Conservation (phyloP, 2,888 invertebrate species). For the Caenorhabditis sinica region DNA sequence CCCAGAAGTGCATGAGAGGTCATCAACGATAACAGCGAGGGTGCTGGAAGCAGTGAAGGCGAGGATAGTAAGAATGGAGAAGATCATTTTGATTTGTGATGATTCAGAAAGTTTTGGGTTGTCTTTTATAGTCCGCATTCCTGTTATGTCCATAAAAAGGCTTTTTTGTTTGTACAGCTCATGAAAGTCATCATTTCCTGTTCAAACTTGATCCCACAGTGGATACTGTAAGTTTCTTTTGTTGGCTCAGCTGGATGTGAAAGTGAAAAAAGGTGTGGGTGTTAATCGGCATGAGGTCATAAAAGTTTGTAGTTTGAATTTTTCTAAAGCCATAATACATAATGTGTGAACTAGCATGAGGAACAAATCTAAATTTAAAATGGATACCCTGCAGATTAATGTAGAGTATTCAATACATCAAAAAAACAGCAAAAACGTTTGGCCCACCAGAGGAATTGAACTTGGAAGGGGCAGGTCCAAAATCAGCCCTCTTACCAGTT, state of each 20-base stretch:
- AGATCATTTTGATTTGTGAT: neutral
- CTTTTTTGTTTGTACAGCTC: neutral
- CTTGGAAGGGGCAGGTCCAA: too few relatives aligned
- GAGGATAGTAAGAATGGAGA: slow-evolving; percentile 5
- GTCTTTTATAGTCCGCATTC: neutral
- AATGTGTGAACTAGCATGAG: too few relatives aligned
- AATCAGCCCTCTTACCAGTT: too few relatives aligned
- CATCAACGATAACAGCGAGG: slow-evolving; percentile 3
- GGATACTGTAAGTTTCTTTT: neutral
- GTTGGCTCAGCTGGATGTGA: neutral
- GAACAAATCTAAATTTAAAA: too few relatives aligned
- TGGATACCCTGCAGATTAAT: too few relatives aligned
- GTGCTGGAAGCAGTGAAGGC: slow-evolving; percentile 14
- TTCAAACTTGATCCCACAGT: neutral
- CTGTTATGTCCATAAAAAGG: neutral
- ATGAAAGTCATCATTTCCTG: neutral
- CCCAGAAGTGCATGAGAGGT: slow-evolving; percentile 25
- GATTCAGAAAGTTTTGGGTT: neutral
- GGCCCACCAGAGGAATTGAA: too few relatives aligned
- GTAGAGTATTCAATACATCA: too few relatives aligned
- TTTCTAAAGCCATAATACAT: too few relatives aligned
- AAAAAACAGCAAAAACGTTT: too few relatives aligned
- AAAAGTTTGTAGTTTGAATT: neutral
- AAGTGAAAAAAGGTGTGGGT: neutral
- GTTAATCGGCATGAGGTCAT: neutral